These are phyloP conservation scores for Choristoneura rosaceana DNA, from an alignment of 2,888 invertebrate genomes.

Conservation along the genomic window DNA sequence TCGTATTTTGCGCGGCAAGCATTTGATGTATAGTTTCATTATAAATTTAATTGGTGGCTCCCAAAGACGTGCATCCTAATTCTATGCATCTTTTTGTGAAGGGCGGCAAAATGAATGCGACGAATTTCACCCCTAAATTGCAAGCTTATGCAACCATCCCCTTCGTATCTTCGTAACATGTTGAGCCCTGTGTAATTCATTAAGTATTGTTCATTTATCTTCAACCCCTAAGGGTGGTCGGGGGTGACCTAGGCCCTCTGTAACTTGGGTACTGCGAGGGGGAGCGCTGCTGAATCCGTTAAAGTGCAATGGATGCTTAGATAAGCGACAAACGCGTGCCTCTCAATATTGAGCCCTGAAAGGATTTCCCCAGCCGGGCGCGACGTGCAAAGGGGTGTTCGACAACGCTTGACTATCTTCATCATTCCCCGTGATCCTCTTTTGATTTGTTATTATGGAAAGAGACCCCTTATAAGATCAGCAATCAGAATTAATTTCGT, in stretches of 20 bases:
- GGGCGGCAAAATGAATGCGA: constrained; percentile 56
- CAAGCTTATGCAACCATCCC: constrained; percentile 43
- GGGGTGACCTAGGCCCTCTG: constrained; percentile 65
- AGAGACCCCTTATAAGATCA: neutral
- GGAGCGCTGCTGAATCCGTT: constrained; percentile 54
- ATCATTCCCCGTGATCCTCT: constrained; percentile 6
- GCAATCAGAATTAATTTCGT: neutral
- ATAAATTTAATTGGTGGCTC: neutral
- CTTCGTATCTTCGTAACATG: constrained; percentile 27
- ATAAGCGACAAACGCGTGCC: constrained; percentile 46
- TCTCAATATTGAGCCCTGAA: constrained; percentile 14
- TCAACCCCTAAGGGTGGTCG: constrained; percentile 43
- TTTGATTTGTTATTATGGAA: neutral
- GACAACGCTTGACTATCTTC: neutral
- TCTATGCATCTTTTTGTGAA: constrained; percentile 51
- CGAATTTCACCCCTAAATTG: constrained; percentile 55
- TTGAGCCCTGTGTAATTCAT: constrained; percentile 58
- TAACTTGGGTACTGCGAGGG: constrained; percentile 56
- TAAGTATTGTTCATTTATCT: constrained; percentile 54
- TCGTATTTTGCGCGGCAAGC: too few relatives aligned
- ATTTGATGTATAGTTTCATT: neutral
- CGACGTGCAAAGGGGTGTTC: neutral
- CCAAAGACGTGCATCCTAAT: constrained; percentile 4
- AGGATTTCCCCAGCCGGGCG: neutral
- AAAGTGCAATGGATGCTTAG: constrained; percentile 59